These are phyloP conservation scores for Dicaeum eximium DNA, from an alignment of 2,113 vertebrate genomes.

Conservation along the genomic window DNA sequence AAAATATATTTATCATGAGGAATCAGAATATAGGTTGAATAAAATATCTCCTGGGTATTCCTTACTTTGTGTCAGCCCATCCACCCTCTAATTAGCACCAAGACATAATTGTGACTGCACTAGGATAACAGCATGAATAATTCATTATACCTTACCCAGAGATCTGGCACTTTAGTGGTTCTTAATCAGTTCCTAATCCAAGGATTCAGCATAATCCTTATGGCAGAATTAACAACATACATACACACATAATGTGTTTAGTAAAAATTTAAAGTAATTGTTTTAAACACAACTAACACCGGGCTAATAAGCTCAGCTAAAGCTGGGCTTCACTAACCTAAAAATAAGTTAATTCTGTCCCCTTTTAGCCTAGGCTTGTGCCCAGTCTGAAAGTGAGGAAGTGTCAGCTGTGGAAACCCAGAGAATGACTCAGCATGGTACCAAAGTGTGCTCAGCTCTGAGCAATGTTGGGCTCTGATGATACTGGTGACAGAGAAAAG, in stretches of 20 bases:
- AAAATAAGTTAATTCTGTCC: not conserved
- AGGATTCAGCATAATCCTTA: not conserved
- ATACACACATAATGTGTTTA: not conserved
- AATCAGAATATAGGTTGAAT: not conserved
- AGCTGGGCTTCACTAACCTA: not conserved
- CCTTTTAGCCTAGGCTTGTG: not conserved
- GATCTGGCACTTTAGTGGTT: not conserved
- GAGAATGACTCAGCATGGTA: not conserved
- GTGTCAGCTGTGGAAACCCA: not conserved
- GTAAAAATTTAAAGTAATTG: not conserved
- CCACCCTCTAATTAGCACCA: not conserved
- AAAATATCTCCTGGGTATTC: not conserved
- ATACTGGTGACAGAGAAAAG: not conserved
- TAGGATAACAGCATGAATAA: not conserved
- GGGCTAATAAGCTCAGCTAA: not conserved
- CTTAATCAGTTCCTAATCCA: not conserved
- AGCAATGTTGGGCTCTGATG: not conserved
- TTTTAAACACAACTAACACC: not conserved
- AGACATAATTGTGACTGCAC: not conserved
- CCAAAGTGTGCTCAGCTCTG: not conserved
- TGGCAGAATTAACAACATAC: not conserved
- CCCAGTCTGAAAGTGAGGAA: not conserved
- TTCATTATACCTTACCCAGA: not conserved
- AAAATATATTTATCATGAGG: not conserved
- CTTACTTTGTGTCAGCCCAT: not conserved